Evolutionary conservation across 2,797 vertebrate species (phyloP), one percentile per base, ranked within the genome.

Genomic region (Chelidonichthys spinosus): DNA sequence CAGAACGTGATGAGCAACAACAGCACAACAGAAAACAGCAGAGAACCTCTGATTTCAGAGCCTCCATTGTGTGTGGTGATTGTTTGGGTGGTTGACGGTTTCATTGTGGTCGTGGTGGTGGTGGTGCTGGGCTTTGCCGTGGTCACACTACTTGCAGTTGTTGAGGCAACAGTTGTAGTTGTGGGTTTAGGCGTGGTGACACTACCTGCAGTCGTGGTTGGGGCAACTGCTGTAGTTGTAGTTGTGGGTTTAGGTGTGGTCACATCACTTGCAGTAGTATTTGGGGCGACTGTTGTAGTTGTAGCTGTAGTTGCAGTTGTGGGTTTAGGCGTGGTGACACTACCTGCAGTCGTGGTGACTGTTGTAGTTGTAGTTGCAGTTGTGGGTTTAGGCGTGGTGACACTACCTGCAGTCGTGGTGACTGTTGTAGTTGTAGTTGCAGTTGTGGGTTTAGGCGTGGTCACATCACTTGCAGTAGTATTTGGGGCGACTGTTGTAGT

Each of bases 1-100:
- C 72, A 59, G 18, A 85, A 32, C 0, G 7, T 14, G 69, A 43
- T 67, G 39, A 91, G 37, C 32, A 86, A 17, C 36, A 85, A 17
- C 0, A 75, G 42, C 3, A 74, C 35, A 4, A 79, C 4, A 43
- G 37, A 84, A 18, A 77, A 40, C 42, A 92, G 6, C 44, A 82
- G 32, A 65, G 81, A 72, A 0, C 66, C 73, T 55, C 33, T 80
- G 25, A 81, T 13, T 1, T 4, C 64, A 0, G 76, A 43, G 47
- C 79, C 58, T 49, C 73, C 63, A 49, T 3, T 56, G 5, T 1
- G 0, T 0, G 3, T 7, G 6, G 32, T 49, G 52, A 35, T 39
- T 8, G 1, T 2, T 15, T 10, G 1, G 1, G 9, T 47, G 11
- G 50, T 11, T 11, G 32, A 1, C 0, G 25, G 15, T 2, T 15